phyloP scores from a whole-genome alignment of 1,140 invertebrate species.

The Diprion similis region DNA sequence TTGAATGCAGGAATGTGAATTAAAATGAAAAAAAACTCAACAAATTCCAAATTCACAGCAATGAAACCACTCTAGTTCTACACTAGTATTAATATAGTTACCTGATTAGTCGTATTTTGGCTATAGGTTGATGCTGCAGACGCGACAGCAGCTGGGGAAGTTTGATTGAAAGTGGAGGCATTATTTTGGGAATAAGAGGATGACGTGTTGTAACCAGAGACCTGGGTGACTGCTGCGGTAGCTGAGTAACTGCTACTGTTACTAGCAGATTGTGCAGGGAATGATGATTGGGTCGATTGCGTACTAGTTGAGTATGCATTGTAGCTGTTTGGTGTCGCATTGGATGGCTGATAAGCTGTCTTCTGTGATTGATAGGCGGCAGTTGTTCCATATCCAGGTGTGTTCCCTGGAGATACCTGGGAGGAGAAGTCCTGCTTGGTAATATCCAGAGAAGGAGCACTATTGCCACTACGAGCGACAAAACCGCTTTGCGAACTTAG shows the following conservation, averaged over 20 bases:
- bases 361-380: constrained; percentile 53
- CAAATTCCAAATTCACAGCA: not conserved
- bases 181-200: constrained; percentile 54
- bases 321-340: constrained; percentile 48
- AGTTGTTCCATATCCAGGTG: constrained; percentile 43
- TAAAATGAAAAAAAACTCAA: not conserved
- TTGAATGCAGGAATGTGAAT: not conserved
- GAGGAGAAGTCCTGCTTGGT: constrained; percentile 50
- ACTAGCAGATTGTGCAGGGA: constrained; percentile 47
- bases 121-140: constrained; percentile 51
- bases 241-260: constrained; percentile 52
- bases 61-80: not conserved
- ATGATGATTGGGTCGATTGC: constrained; percentile 50
- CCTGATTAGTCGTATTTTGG: constrained; percentile 54
- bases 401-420: constrained; percentile 50
- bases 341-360: constrained; percentile 50
- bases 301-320: constrained; percentile 50
- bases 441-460: constrained; percentile 46
- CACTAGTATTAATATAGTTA: constrained; percentile 23
- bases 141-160: constrained; percentile 49
- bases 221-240: constrained; percentile 51
- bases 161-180: constrained; percentile 54
- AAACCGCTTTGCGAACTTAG: constrained; percentile 49
- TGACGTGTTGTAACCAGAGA: constrained; percentile 48
- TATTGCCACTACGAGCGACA: constrained; percentile 39